Percentiles rank a stretch among this genome's conserved stretches.
phyloP scores from a whole-genome alignment of 35 echinoderm and acorn worm genomes.

The Holothuria glaberrima region DNA sequence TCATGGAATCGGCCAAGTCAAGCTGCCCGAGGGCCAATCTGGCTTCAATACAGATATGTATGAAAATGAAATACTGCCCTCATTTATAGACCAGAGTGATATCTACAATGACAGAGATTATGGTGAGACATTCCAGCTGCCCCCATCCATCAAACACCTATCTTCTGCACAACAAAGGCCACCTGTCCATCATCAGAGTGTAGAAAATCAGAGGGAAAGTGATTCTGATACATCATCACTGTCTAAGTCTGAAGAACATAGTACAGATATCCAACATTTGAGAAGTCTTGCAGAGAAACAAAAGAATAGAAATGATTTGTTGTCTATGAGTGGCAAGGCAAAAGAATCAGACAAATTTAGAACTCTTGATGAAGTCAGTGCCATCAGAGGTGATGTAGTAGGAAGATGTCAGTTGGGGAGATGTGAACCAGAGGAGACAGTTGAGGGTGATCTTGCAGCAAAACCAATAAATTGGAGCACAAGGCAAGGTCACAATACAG shows the following conservation, averaged over 20 bases:
- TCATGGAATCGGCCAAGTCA: too few species aligned
- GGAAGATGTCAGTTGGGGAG: conserved; percentile 24
- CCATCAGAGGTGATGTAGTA: not conserved
- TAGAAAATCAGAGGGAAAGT: not conserved
- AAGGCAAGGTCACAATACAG: not conserved
- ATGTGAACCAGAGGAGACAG: not conserved
- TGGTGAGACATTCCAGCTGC: not conserved
- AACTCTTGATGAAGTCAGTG: not conserved
- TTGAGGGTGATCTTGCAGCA: not conserved
- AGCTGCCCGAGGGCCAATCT: too few species aligned
- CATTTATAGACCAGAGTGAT: conserved; percentile 1
- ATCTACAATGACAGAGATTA: not conserved
- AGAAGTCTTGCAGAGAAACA: conserved; percentile 29
- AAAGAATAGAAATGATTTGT: conserved; percentile 36
- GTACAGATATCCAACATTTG: conserved; percentile 45
- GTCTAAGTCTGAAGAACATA: not conserved
- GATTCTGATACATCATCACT: not conserved
- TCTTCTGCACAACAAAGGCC: not conserved
- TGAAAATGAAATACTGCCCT: conserved; percentile 2
- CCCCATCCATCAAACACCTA: not conserved
- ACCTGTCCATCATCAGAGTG: not conserved
- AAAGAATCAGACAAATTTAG: not conserved
- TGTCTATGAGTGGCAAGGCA: conserved; percentile 29
- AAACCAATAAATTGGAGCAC: not conserved
- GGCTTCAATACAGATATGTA: not conserved